Base-by-base conservation (phyloP, 2,888 invertebrate species). In the Nymphalis polychloros region DNA sequence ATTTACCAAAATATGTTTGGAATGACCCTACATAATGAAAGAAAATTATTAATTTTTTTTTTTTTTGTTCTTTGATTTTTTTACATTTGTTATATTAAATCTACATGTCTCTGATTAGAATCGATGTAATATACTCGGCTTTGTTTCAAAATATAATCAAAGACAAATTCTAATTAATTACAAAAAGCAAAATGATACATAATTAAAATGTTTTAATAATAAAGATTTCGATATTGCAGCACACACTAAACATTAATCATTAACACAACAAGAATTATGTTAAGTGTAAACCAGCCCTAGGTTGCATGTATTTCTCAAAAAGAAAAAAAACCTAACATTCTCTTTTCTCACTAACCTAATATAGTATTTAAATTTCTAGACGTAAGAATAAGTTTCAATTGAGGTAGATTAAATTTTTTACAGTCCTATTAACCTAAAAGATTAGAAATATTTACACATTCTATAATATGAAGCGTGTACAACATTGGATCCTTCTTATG, bases 381-480 rank as follows among this genome's bases (percentile, higher is more conserved):
- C 85, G 80, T 88, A 89, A 87, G 83, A 86, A 89, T 90, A 91
- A 90, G 89, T 92, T 91, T 84, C 82, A 82, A 86, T 89, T 92
- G 92, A 92, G 92, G 92, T 92, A 92, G 92, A 92, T 92, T 87
- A 87, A 89, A 86, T 89, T 92, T 91, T 92, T 92, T 91, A 92
- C 88, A 92, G 85, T 89, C 91, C 92, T 92, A 92, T 90, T 92
- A 92, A 86, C 89, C 90, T 92, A 92, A 84, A 84, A 83, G 83
- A 90, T 89, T 89, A 90, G 84, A 89, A 90, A 84, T 90, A 92
- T 89, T 89, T 92, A 92, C 89, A 90, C 84, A 87, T 82, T 80
- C 82, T 83, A 86, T 82, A 76, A 78, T 84, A 86, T 81, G 82
- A 87, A 90, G 86, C 86, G 86, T 88, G 84, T 88, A 85, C 82